Conservation (phyloP, 2,797 vertebrate species). For the Fratercula arctica region DNA sequence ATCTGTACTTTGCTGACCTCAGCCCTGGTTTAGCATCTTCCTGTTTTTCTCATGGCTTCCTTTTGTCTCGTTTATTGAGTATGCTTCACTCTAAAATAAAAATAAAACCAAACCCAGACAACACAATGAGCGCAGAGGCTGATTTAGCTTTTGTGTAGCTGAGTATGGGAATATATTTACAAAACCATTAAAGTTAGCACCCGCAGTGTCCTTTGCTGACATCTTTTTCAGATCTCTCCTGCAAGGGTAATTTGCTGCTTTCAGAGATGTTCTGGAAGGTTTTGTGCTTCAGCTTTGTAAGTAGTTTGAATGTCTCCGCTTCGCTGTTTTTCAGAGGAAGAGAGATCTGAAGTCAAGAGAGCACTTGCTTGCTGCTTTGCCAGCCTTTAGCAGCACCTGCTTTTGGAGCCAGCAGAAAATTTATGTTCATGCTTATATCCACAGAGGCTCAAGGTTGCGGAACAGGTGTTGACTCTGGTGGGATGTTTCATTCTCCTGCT, state of each 20-base stretch:
- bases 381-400: background rate
- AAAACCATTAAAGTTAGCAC: background rate
- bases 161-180: background rate
- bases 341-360: background rate
- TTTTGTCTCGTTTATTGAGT: background rate
- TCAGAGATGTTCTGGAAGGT: background rate
- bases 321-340: background rate
- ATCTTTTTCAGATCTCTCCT: background rate
- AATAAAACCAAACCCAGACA: background rate
- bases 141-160: background rate
- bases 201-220: background rate
- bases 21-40: background rate
- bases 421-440: background rate
- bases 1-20: background rate
- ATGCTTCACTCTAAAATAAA: background rate
- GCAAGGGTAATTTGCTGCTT: background rate
- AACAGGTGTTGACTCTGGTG: conserved; percentile 9
- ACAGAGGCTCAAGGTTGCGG: background rate
- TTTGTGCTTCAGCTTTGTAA: background rate
- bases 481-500: background rate
- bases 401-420: conserved; percentile 1
- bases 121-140: background rate
- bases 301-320: background rate
- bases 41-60: background rate
- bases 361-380: background rate